Evolutionary conservation across 2,888 invertebrate species (phyloP).

Genomic region (Chrysina gloriosa): DNA sequence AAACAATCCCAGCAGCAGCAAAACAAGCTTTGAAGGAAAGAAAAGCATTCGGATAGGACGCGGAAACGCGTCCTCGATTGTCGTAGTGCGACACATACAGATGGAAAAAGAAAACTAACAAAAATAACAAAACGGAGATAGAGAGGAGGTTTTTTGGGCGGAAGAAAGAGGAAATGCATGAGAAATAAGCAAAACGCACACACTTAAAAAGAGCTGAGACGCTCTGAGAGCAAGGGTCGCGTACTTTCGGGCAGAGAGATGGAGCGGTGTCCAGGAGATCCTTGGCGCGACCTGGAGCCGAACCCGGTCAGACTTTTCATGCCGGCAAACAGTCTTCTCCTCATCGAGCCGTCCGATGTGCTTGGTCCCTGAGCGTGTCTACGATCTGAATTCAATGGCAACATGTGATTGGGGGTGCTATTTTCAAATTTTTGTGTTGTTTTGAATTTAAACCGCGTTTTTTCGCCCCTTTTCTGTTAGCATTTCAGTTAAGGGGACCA

Average conservation of each 20-base stretch:
- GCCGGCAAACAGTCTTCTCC: conserved; percentile 82
- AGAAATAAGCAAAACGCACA: conserved; percentile 42
- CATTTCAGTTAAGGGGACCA: too few relatives aligned
- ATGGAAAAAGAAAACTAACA: too few relatives aligned
- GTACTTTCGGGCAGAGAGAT: conserved; percentile 90
- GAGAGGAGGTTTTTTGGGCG: background rate
- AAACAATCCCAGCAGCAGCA: background rate
- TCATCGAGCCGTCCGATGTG: conserved; percentile 70
- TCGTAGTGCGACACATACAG: too few relatives aligned
- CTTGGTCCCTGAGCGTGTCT: conserved; percentile 49
- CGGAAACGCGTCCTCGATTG: too few relatives aligned
- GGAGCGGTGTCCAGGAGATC: conserved; percentile 82
- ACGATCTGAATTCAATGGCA: conserved; percentile 48
- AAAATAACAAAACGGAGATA: background rate
- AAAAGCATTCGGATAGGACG: too few relatives aligned
- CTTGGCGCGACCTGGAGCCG: conserved; percentile 75
- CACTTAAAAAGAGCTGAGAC: conserved; percentile 40
- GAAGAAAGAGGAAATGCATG: conserved; percentile 23
- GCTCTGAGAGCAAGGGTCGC: conserved; percentile 56
- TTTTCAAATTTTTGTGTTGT: background rate
- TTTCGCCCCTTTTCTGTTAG: too few relatives aligned
- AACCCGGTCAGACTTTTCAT: conserved; percentile 84
- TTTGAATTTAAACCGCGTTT: too few relatives aligned
- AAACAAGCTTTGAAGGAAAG: too few relatives aligned
- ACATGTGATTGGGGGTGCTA: background rate